Percentiles rank a stretch among this genome's conserved stretches.
Conservation (phyloP, 2,113 vertebrate species). For the Tylochromis polylepis region DNA sequence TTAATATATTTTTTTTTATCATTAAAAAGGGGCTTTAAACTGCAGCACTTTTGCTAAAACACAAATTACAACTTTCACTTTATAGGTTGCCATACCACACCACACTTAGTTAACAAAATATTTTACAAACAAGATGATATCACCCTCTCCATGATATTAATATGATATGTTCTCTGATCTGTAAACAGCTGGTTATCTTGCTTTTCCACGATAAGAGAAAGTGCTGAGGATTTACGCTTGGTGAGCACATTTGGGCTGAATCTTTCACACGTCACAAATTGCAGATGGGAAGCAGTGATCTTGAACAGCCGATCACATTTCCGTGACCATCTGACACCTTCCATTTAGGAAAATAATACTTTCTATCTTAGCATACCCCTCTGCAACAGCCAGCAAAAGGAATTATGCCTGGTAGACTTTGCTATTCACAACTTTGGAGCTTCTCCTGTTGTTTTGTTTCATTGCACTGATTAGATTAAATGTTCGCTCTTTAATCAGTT, state of each 20-base stretch:
- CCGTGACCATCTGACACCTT: conserved; percentile 99
- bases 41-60: conserved; percentile 28
- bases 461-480: conserved; percentile 59
- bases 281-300: conserved; percentile 99
- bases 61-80: conserved; percentile 67
- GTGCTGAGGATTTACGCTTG: conserved; percentile 98
- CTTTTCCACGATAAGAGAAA: conserved; percentile 99
- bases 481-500: conserved; percentile 44
- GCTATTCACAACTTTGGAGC: conserved; percentile 69
- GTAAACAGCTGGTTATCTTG: conserved; percentile 99
- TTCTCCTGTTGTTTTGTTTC: conserved; percentile 62
- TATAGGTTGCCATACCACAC: conserved; percentile 68
- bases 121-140: conserved; percentile 83
- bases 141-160: conserved; percentile 94
- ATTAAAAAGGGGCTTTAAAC: conserved; percentile 22
- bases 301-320: conserved; percentile 99
- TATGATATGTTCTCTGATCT: conserved; percentile 99
- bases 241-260: conserved; percentile 99
- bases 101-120: conserved; percentile 80
- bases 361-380: conserved; percentile 99
- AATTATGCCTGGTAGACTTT: conserved; percentile 95
- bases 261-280: conserved; percentile 99
- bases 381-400: conserved; percentile 95
- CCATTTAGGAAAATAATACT: conserved; percentile 99
- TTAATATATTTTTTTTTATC: background rate